Evolutionary conservation across 2,888 invertebrate genomes (phyloP).

Genomic region (Deroplatys truncata): DNA sequence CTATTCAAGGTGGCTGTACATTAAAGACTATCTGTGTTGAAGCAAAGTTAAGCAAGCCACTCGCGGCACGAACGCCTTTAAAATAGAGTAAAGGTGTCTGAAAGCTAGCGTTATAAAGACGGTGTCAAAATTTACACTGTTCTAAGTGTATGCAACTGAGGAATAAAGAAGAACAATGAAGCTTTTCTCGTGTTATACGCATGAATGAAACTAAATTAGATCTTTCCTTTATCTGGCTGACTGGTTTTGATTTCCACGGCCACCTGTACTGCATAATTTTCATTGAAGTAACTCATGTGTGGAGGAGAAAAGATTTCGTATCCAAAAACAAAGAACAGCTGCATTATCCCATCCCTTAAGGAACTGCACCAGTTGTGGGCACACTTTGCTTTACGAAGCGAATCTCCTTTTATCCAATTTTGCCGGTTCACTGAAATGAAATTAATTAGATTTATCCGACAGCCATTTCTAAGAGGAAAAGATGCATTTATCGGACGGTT

Average conservation of each 20-base stretch:
- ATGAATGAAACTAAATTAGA: no score
- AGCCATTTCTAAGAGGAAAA: background rate
- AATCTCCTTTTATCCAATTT: background rate
- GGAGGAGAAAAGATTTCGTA: background rate
- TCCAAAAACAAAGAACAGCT: background rate
- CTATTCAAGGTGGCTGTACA: no score
- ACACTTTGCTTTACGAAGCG: background rate
- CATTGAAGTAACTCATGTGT: background rate
- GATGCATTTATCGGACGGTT: background rate
- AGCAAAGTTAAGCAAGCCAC: no score
- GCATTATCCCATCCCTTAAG: background rate
- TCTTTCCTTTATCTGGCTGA: background rate
- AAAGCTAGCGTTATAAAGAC: no score
- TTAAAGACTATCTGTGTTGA: no score
- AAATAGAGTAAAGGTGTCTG: no score
- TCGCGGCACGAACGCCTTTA: no score
- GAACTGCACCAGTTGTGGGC: background rate
- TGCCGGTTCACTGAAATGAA: background rate
- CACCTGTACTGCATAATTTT: background rate
- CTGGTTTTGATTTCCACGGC: background rate
- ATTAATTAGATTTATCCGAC: background rate
- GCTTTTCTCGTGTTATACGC: no score
- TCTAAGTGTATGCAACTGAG: no score
- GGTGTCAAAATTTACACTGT: no score
- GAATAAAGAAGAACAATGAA: no score